A percentile compares a stretch with the other conserved stretches of the same genome.
Conservation (phyloP, 1,140 invertebrate genomes). For the Maniola jurtina region DNA sequence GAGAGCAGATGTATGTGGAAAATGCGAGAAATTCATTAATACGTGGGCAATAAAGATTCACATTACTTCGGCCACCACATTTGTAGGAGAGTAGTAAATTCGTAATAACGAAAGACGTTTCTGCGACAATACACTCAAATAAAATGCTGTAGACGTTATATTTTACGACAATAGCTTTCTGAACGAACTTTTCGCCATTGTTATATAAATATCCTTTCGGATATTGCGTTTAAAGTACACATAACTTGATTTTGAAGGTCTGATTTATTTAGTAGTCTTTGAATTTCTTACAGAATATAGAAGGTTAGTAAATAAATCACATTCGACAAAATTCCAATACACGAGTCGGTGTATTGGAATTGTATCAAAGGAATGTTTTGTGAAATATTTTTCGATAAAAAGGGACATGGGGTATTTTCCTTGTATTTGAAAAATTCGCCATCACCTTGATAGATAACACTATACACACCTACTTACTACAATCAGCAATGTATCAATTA, state of each 20-base stretch:
- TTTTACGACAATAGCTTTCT: conserved; percentile 32
- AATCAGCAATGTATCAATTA: too few relatives aligned
- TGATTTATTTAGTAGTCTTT: conserved; percentile 3
- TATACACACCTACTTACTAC: too few relatives aligned
- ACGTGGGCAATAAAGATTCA: conserved; percentile 55
- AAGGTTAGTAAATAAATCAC: conserved; percentile 3
- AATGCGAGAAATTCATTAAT: conserved; percentile 53
- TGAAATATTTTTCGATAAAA: background rate
- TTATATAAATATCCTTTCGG: background rate
- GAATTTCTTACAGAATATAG: background rate
- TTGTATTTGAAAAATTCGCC: background rate
- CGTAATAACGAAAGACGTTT: conserved; percentile 54
- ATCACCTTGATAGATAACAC: background rate
- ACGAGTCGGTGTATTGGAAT: background rate
- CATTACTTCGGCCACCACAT: conserved; percentile 46
- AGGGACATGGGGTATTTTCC: background rate
- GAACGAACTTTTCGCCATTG: conserved; percentile 5
- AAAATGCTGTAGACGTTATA: conserved; percentile 34
- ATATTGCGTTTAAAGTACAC: background rate
- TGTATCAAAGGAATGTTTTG: conserved; percentile 4
- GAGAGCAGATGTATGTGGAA: conserved; percentile 37
- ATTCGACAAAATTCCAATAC: background rate
- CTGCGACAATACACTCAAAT: conserved; percentile 29
- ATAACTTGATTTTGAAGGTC: conserved; percentile 3
- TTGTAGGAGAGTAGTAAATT: conserved; percentile 54